Evolutionary conservation across 1,140 invertebrate species (phyloP).

Genomic region (Penaeus vannamei): DNA sequence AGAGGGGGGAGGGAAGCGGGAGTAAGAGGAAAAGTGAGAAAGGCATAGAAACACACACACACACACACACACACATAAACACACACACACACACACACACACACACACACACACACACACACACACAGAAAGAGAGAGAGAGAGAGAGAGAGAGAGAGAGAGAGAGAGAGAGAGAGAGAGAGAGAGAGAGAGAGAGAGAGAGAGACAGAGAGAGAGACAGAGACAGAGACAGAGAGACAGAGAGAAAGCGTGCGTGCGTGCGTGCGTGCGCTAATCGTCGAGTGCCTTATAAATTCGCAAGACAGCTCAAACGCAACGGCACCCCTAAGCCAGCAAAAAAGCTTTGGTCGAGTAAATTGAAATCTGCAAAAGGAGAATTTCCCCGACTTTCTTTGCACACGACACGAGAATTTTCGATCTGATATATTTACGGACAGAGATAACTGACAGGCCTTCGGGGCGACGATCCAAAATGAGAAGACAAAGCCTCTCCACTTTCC

Average conservation of each 20-base stretch:
- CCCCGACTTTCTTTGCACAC: too few species aligned
- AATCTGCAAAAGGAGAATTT: too few species aligned
- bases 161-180: constrained; percentile 40
- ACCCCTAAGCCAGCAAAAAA: too few species aligned
- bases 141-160: background rate
- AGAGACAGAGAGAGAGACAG: constrained; percentile 12
- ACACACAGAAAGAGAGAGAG: background rate
- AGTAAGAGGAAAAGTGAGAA: background rate
- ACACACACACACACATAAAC: constrained; percentile 5
- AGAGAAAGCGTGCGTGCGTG: background rate
- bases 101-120: constrained; percentile 12
- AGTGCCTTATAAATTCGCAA: too few species aligned
- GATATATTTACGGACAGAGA: too few species aligned
- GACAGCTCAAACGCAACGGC: too few species aligned
- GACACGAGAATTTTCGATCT: too few species aligned
- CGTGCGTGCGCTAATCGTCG: too few species aligned
- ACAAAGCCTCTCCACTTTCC: too few species aligned
- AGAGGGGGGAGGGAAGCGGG: background rate
- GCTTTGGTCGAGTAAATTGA: too few species aligned
- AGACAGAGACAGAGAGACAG: background rate
- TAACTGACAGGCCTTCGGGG: too few species aligned
- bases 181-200: constrained; percentile 41
- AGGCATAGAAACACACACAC: background rate
- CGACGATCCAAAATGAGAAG: too few species aligned
- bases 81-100: constrained; percentile 14